Conservation (phyloP, 2,113 vertebrate genomes). For the Gasterosteus aculeatus region DNA sequence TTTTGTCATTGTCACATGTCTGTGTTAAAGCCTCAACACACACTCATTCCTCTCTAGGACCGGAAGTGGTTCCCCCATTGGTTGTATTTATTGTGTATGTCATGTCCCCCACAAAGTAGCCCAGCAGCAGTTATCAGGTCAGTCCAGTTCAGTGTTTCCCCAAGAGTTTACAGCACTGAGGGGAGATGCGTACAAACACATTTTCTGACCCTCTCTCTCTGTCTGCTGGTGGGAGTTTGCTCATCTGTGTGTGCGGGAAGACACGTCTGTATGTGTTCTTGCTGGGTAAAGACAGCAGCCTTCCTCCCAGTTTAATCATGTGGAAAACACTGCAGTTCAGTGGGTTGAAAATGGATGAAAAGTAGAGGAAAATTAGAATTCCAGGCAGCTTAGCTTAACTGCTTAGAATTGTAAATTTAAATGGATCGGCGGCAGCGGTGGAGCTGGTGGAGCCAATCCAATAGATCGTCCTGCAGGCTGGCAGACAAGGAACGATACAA, state of each 20-base stretch:
- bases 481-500: slow-evolving; percentile 33
- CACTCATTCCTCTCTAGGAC: background rate
- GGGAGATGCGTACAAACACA: too few relatives aligned
- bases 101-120: background rate
- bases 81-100: background rate
- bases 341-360: background rate
- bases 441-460: background rate
- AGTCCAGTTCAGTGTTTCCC: too few relatives aligned
- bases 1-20: background rate
- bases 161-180: too few relatives aligned
- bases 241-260: too few relatives aligned
- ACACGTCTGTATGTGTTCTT: too few relatives aligned
- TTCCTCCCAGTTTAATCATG: too few relatives aligned
- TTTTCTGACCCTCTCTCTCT: too few relatives aligned
- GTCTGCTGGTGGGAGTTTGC: too few relatives aligned
- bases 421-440: slow-evolving; percentile 8
- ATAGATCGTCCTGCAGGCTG: slow-evolving; percentile 4
- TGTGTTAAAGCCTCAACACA: background rate
- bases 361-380: background rate
- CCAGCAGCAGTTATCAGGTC: background rate
- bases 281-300: too few relatives aligned
- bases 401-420: background rate
- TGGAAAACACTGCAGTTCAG: background rate
- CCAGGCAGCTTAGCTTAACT: background rate
- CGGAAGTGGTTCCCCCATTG: background rate